These are phyloP conservation scores for Podarcis siculus DNA, from an alignment of 2,797 vertebrate species.

Conservation along the genomic window DNA sequence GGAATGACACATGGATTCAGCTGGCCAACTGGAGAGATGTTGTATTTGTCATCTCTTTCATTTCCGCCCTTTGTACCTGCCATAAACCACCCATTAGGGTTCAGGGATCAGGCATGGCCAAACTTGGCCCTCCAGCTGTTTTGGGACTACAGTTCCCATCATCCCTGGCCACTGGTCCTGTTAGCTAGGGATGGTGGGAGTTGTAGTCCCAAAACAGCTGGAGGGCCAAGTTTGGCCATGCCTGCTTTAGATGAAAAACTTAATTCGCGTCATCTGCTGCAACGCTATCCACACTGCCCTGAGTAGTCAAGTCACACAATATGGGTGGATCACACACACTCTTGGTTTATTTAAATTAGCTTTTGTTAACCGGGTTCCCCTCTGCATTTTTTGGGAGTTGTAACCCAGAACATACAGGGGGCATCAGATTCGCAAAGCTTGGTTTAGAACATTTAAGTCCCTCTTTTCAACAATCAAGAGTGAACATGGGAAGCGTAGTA, in stretches of 20 bases:
- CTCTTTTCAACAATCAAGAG: not conserved
- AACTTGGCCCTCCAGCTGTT: too few relatives aligned
- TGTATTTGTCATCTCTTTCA: not conserved
- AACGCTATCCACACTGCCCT: not conserved
- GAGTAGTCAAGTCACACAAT: not conserved
- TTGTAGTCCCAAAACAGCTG: too few relatives aligned
- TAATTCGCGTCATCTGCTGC: not conserved
- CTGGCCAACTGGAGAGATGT: not conserved
- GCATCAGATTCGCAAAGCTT: too few relatives aligned
- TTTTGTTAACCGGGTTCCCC: too few relatives aligned
- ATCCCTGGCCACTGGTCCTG: too few relatives aligned
- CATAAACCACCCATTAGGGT: slow-evolving; percentile 9
- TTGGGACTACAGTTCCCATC: too few relatives aligned
- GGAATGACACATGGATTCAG: not conserved
- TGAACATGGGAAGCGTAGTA: too few relatives aligned
- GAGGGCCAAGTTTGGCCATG: too few relatives aligned
- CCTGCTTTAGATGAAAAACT: not conserved
- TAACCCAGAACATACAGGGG: too few relatives aligned
- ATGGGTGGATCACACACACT: not conserved
- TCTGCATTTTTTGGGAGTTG: too few relatives aligned
- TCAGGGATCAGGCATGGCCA: not conserved
- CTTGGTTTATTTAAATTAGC: not conserved
- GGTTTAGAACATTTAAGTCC: not conserved
- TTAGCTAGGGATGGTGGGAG: too few relatives aligned
- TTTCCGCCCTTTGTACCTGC: not conserved